Evolutionary conservation across 2,113 vertebrate species (phyloP), one percentile per base, ranked within the genome.

Genomic region (Vanacampus margaritifer): DNA sequence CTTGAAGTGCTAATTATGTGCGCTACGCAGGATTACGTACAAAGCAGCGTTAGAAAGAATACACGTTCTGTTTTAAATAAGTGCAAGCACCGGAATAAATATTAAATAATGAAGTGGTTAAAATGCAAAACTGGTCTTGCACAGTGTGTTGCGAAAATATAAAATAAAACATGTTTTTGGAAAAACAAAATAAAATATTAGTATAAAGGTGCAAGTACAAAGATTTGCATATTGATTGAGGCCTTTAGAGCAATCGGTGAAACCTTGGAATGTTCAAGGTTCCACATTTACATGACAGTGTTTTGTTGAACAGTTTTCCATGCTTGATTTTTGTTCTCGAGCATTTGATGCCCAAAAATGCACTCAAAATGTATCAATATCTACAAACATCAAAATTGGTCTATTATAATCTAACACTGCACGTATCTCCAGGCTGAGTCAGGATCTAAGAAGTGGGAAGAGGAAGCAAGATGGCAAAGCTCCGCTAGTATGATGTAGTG

Each of bases 141-240:
- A 71, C 68, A 68, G 65, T 8, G 26, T 76, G 75, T 75, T 64
- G 3, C 23, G 72, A 77, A 86, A 85, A 80, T 74, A 74, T 76
- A 32, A 32, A 32, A 32, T 69, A 48, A 78, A 78, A 73, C 56
- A 79, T 71, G 76, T 83, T 23, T 51, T 51, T 8, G 48, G 9
- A 11, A 51, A 51, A 23, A 9, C 9, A 86, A 76, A 80, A 76
- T 84, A 61, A 65, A 84, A 84, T 66, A 64, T 80, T 80, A 82
- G 86, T 84, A 86, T 82, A 88, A 89, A 85, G 82, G 81, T 85
- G 79, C 77, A 70, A 75, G 79, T 87, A 85, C 57, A 90, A 90
- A 89, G 86, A 68, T 84, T 89, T 89, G 88, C 89, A 88, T 88
- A 88, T 86, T 75, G 65, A 73, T 76, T 60, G 71, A 76, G 80